Base-by-base conservation (phyloP, 2,113 vertebrate genomes). In the Sylvilagus bachmani region DNA sequence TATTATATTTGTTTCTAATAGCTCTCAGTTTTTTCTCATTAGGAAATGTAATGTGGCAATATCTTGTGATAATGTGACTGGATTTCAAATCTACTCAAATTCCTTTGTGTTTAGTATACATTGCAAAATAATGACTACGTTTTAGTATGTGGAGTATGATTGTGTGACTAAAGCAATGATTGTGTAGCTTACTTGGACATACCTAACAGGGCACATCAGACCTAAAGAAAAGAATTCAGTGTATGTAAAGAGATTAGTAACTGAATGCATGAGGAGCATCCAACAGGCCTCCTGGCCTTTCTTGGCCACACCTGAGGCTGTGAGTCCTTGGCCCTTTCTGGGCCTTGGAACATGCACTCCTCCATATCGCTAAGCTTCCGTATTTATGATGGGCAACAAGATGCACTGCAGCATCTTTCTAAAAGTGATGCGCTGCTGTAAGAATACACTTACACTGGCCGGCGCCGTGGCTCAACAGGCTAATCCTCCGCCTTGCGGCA, bases 71-170 rank as follows among this genome's bases (percentile, higher is more conserved):
- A 89, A 83, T 53, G 22, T 96, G 38, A 75, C 51, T 95, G 12
- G 36, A 70, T 85, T 93, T 88, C 83, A 33, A 74, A 82, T 81
- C 33, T 4, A 89, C 55, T 90, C 71, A 91, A 58, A 94, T 31
- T 74, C 61, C 92, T 81, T 96, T 79, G 44, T 84, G 81, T 86
- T 75, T 71, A 49, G 11, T 77, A 33, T 92, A 71, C 86, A 51
- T 92, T 94, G 53, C 64, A 92, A 90, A 97, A 82, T 90, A 96
- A 85, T 69, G n/a, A 91, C 14, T 64, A 91, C 44, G 7, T 44
- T 44, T 36, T 88, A 82, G 64, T 94, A 91, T 93, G 19, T 27
- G 79, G 67, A 83, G 13, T 86, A 79, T 33, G 27, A n/a, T 55
- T 78, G 6, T 86, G 14, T 93, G 89, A 79, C 31, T 71, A 61